Conservation (phyloP, 2,888 invertebrate species). For the Eupithecia exiguata region DNA sequence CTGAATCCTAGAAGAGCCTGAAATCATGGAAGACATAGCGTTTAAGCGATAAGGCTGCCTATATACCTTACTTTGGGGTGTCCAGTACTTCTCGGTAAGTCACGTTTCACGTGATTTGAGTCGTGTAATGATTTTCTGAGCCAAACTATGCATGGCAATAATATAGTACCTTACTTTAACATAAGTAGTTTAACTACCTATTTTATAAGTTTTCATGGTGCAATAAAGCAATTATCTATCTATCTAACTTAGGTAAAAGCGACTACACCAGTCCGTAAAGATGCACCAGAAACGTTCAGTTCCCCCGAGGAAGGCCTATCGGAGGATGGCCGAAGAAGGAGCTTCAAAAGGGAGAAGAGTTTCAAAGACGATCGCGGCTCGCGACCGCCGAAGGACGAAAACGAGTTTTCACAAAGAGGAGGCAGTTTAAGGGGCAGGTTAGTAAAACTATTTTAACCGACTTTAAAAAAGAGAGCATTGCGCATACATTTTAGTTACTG, state of each 20-base stretch:
- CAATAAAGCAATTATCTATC: neutral
- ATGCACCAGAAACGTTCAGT: slow-evolving; percentile 70
- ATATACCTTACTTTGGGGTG: too few relatives aligned
- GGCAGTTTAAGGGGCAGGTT: slow-evolving; percentile 73
- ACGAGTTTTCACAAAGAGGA: slow-evolving; percentile 67
- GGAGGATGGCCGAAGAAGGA: slow-evolving; percentile 64
- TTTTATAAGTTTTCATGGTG: neutral
- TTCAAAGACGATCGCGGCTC: slow-evolving; percentile 68
- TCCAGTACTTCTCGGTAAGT: too few relatives aligned
- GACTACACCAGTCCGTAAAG: slow-evolving; percentile 70
- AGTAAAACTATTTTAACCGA: slow-evolving; percentile 23
- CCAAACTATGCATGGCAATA: too few relatives aligned
- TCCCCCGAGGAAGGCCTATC: slow-evolving; percentile 70
- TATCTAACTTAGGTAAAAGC: slow-evolving; percentile 58
- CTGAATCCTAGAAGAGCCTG: neutral
- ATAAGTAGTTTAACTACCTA: neutral
- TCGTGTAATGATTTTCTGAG: too few relatives aligned
- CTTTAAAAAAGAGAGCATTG: neutral
- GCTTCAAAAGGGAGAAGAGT: slow-evolving; percentile 71
- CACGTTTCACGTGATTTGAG: too few relatives aligned
- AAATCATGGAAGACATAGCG: too few relatives aligned
- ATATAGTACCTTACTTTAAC: too few relatives aligned
- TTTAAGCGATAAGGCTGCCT: too few relatives aligned
- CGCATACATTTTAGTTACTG: too few relatives aligned
- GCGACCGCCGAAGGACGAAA: slow-evolving; percentile 51